Conservation (phyloP, 2,888 invertebrate genomes). For the Cephus runcator region DNA sequence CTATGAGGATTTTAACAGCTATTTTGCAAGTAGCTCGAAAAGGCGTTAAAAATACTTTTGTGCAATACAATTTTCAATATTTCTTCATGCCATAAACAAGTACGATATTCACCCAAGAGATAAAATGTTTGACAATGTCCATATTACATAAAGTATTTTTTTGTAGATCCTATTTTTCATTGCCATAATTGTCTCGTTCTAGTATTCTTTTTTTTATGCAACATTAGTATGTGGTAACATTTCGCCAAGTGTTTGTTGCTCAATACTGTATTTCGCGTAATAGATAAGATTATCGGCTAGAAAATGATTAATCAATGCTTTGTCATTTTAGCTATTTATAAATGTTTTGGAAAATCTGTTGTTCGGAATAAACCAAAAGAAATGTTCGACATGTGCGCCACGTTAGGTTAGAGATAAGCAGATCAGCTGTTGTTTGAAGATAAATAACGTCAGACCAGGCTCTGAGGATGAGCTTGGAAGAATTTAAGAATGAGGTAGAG, state of each 20-base stretch:
- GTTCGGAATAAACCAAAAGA: not conserved
- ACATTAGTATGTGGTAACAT: no score
- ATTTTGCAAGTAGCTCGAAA: no score
- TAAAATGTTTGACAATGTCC: not conserved
- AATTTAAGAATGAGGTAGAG: constrained; percentile 24
- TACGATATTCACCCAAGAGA: not conserved
- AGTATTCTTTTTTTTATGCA: not conserved
- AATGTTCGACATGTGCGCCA: not conserved
- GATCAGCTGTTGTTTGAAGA: not conserved
- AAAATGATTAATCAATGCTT: not conserved
- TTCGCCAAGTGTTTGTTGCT: not conserved
- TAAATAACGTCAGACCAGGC: not conserved
- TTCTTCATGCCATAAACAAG: not conserved
- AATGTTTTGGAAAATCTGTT: not conserved
- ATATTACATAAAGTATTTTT: not conserved
- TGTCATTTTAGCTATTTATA: not conserved
- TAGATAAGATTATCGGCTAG: not conserved
- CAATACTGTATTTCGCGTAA: not conserved
- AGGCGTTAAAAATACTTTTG: no score
- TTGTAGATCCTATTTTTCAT: not conserved
- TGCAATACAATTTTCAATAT: not conserved
- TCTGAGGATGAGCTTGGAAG: constrained; percentile 21
- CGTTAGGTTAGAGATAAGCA: not conserved
- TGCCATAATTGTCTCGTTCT: not conserved
- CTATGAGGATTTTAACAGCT: no score